Base-by-base conservation (phyloP, 2,113 vertebrate species). In the Rhynchomys soricoides region DNA sequence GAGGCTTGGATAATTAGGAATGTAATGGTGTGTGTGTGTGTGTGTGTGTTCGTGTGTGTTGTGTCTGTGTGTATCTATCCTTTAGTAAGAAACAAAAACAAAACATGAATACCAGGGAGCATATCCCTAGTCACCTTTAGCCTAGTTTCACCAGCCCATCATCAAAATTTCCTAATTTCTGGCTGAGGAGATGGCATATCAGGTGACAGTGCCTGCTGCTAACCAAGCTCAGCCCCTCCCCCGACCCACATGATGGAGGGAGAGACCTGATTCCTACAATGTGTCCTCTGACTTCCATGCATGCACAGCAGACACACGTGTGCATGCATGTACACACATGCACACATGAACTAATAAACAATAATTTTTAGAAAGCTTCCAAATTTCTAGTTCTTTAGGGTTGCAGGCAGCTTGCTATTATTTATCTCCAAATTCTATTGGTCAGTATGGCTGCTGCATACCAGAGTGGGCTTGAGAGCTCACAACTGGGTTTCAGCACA, bases 1-100 rank as follows among this genome's bases (percentile, higher is more conserved):
- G 77, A 89, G 48, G 66, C 73, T 74, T 88, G 81, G 45, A 85
- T n/a, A 78, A 95, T 22, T 95, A 74, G 57, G 17, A 73, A 92
- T 73, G 37, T 50, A 74, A 45, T 81, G 82, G 68, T 73, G 71
- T 73, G 71, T 73, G n/a, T 73, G 70, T 73, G 19, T 22, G 19
- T n/a, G 19, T n/a, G 16, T 19, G 37, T n/a, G n/a, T n/a, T n/a
- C n/a, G n/a, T n/a, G n/a, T n/a, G n/a, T n/a, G n/a, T n/a, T n/a
- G n/a, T n/a, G n/a, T n/a, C n/a, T n/a, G n/a, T n/a, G n/a, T n/a
- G 15, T n/a, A 22, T 1, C 19, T 52, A 57, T 77, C 90, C 40
- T 96, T 70, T n/a, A 64, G 26, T 68, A 74, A 78, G 66, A 89
- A 87, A 93, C 15, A 43, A 52, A 75, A 52, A 52, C 43, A 29